These are phyloP conservation scores for Zelostemma sp. DNA, from an alignment of 1,140 invertebrate genomes.

Conservation along the genomic window DNA sequence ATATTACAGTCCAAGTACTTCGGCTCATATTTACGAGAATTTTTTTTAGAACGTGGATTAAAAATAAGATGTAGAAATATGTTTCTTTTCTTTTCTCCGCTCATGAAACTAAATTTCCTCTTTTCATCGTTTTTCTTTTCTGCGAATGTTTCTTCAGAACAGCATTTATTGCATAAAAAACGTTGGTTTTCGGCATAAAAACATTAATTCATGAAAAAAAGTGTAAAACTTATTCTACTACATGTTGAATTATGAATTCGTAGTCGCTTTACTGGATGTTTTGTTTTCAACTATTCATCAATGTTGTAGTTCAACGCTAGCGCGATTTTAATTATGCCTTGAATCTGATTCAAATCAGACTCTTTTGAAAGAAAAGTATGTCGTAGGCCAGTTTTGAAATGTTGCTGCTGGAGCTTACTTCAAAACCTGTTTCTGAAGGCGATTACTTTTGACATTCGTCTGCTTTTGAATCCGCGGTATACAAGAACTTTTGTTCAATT, in stretches of 20 bases:
- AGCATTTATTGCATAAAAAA: constrained; percentile 5
- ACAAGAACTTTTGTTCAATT: constrained; percentile 38
- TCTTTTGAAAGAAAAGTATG: neutral
- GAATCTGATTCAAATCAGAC: neutral
- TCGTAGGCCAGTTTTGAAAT: neutral
- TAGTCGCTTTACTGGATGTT: too few species aligned
- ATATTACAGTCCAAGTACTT: too few species aligned
- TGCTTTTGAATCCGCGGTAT: constrained; percentile 26
- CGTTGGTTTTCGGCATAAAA: neutral
- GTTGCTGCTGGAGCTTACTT: neutral
- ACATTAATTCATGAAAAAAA: neutral
- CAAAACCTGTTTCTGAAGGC: constrained; percentile 20
- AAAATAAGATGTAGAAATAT: neutral
- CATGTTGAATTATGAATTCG: too few species aligned
- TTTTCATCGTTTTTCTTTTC: constrained; percentile 1
- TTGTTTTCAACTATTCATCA: too few species aligned
- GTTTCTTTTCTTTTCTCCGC: neutral
- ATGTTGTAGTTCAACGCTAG: too few species aligned
- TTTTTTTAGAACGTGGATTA: neutral
- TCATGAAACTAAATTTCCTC: neutral
- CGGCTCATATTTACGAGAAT: neutral
- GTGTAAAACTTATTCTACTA: constrained; percentile 1
- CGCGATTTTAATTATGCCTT: too few species aligned
- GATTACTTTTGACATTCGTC: constrained; percentile 23
- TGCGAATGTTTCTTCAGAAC: constrained; percentile 2